These are phyloP conservation scores for Pleuronectes platessa DNA, from an alignment of 2,113 vertebrate genomes.

Conservation along the genomic window DNA sequence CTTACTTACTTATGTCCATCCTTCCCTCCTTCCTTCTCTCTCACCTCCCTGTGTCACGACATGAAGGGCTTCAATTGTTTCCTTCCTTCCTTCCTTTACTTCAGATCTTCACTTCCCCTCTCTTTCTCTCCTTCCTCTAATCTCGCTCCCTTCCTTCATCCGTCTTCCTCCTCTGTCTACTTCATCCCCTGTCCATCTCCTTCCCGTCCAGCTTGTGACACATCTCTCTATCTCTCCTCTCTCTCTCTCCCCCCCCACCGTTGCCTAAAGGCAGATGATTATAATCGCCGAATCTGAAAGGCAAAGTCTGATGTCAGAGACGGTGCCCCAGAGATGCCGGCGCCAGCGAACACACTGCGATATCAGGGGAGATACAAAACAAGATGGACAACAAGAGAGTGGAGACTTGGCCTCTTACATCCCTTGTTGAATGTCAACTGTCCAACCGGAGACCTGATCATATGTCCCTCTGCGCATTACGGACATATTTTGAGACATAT, in stretches of 20 bases:
- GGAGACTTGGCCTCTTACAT: constrained; percentile 3
- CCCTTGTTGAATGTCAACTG: neutral
- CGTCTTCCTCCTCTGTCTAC: constrained; percentile 19
- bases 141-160: neutral
- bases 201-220: constrained; percentile 6
- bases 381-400: constrained; percentile 8
- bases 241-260: neutral
- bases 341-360: constrained; percentile 32
- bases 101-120: constrained; percentile 56
- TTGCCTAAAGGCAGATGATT: constrained; percentile 75
- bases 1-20: neutral
- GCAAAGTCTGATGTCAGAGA: constrained; percentile 72
- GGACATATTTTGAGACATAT: constrained; percentile 4
- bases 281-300: constrained; percentile 75
- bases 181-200: constrained; percentile 41
- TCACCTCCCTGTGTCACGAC: constrained; percentile 8
- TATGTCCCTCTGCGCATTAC: constrained; percentile 30
- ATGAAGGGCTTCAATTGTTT: constrained; percentile 14
- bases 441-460: constrained; percentile 11
- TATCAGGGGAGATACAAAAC: constrained; percentile 24
- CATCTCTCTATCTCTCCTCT: constrained; percentile 23
- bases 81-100: constrained; percentile 37
- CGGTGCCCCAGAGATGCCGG: constrained; percentile 50
- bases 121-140: constrained; percentile 5
- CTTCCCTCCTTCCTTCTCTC: neutral